Conservation (phyloP, 1,140 invertebrate species). For the Penaeus chinensis region DNA sequence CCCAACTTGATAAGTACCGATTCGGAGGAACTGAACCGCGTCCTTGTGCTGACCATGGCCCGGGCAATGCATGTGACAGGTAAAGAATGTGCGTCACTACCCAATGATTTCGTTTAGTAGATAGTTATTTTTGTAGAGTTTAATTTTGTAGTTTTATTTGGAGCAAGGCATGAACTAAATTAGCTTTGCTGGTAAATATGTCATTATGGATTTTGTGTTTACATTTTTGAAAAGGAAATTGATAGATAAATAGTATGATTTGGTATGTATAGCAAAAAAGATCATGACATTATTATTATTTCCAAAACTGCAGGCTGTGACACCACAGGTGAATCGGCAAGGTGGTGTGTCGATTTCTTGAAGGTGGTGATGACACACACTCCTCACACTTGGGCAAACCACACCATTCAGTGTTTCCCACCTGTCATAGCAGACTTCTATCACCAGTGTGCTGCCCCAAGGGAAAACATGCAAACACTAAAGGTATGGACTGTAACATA, state of each 20-base stretch:
- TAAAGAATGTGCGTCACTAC: slow-evolving; percentile 53
- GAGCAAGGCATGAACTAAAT: no score
- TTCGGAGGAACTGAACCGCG: slow-evolving; percentile 94
- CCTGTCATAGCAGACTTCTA: slow-evolving; percentile 89
- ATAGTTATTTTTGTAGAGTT: no score
- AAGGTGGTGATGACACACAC: slow-evolving; percentile 93
- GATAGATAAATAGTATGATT: no score
- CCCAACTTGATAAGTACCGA: slow-evolving; percentile 90
- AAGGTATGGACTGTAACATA: slow-evolving; percentile 18
- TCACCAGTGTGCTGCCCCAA: slow-evolving; percentile 82
- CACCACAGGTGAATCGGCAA: slow-evolving; percentile 72
- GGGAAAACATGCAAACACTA: slow-evolving; percentile 72
- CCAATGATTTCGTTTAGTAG: no score
- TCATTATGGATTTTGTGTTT: no score
- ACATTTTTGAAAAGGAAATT: no score
- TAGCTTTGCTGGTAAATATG: no score
- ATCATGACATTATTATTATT: neutral
- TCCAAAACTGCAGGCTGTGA: slow-evolving; percentile 52
- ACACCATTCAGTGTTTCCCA: slow-evolving; percentile 92
- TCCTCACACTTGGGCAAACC: slow-evolving; percentile 92
- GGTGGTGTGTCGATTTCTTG: slow-evolving; percentile 91
- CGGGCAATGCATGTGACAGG: slow-evolving; percentile 94
- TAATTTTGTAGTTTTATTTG: no score
- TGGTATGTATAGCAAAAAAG: neutral
- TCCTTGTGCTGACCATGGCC: slow-evolving; percentile 91